Conservation (phyloP, 2,113 vertebrate species). For the Baryphthengus martii region DNA sequence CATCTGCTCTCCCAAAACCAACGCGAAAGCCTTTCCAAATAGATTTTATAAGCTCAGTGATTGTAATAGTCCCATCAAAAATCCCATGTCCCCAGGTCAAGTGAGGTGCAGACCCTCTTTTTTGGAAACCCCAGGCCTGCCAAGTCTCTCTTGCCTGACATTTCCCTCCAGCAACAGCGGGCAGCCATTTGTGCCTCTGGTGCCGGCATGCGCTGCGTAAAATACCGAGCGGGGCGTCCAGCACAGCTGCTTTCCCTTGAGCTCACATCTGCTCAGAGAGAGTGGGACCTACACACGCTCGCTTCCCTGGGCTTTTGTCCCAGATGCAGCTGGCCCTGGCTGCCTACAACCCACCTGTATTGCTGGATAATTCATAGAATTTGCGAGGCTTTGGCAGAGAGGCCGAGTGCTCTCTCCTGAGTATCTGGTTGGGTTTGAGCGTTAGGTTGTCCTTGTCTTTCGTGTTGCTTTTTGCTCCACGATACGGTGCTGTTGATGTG, state of each 20-base stretch:
- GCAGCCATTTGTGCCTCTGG: not conserved
- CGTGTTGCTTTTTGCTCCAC: not conserved
- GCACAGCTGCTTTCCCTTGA: conserved; percentile 24
- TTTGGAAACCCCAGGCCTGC: not conserved
- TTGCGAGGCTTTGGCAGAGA: not conserved
- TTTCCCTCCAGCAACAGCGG: not conserved
- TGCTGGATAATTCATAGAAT: not conserved
- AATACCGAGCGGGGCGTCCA: not conserved
- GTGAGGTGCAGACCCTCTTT: not conserved
- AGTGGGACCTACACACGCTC: not conserved
- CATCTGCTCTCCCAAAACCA: conserved; percentile 35
- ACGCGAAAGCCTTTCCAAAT: conserved; percentile 25
- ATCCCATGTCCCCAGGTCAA: not conserved
- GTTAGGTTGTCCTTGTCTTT: not conserved
- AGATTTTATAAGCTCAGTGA: not conserved
- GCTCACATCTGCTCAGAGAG: not conserved
- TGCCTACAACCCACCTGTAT: not conserved
- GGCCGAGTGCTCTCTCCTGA: not conserved
- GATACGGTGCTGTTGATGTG: accelerated
- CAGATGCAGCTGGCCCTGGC: conserved; percentile 19
- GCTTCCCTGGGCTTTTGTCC: not conserved
- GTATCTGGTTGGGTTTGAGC: not conserved
- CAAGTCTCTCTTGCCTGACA: not conserved
- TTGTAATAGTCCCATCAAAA: conserved; percentile 25
- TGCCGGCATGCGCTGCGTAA: not conserved